Conservation (phyloP, 2,888 invertebrate genomes). For the Invenusta paracnida region DNA sequence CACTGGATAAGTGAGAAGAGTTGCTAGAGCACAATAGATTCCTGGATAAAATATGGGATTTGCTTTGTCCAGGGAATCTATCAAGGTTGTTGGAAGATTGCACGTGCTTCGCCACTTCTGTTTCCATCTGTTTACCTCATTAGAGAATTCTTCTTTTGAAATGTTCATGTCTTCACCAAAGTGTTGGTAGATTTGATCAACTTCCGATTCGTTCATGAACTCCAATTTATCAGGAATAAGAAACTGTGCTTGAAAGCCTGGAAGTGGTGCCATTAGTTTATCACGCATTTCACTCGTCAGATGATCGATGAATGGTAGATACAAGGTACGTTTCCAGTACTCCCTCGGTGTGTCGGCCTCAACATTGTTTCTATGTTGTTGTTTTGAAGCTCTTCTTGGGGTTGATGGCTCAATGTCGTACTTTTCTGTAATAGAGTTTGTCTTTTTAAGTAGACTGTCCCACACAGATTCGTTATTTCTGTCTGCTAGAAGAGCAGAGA, state of each 20-base stretch:
- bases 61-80: slow-evolving; percentile 9
- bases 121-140: slow-evolving; percentile 13
- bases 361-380: slow-evolving; percentile 26
- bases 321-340: slow-evolving; percentile 19
- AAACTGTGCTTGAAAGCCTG: slow-evolving; percentile 1
- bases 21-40: slow-evolving; percentile 29
- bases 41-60: slow-evolving; percentile 12
- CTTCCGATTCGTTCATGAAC: slow-evolving; percentile 23
- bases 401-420: slow-evolving; percentile 24
- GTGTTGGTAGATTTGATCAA: slow-evolving; percentile 7
- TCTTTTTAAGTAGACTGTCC: slow-evolving; percentile 20
- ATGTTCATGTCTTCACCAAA: slow-evolving; percentile 23
- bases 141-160: neutral
- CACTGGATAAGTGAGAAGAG: slow-evolving; percentile 13
- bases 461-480: neutral
- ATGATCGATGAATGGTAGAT: slow-evolving; percentile 23
- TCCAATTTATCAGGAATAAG: slow-evolving; percentile 25
- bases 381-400: slow-evolving; percentile 20
- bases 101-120: neutral
- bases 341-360: slow-evolving; percentile 13
- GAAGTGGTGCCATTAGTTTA: slow-evolving; percentile 18
- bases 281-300: slow-evolving; percentile 13
- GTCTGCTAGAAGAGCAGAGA: neutral
- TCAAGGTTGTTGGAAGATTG: slow-evolving; percentile 8
- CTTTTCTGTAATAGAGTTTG: neutral